These are phyloP conservation scores for Omphaloscelis lunosa DNA, from an alignment of 2,888 invertebrate genomes.

Conservation along the genomic window DNA sequence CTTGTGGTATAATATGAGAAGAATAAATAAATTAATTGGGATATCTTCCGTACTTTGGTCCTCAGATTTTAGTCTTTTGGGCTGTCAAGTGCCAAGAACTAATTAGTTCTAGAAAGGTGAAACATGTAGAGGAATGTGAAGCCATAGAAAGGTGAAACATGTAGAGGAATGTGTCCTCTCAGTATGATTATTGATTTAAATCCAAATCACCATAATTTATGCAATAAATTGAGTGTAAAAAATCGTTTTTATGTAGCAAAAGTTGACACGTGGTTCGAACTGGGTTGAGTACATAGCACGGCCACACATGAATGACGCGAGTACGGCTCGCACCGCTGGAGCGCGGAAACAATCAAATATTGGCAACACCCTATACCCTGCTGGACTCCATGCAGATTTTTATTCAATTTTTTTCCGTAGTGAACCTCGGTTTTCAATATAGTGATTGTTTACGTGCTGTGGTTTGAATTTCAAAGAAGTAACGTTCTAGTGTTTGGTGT, in stretches of 20 bases:
- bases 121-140: no score
- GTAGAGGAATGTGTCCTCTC: no score
- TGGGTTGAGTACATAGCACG: slow-evolving; percentile 54
- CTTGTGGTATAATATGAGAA: neutral
- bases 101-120: neutral
- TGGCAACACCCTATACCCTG: slow-evolving; percentile 62
- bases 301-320: slow-evolving; percentile 61
- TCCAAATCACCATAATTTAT: neutral
- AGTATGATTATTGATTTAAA: neutral
- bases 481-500: slow-evolving; percentile 4
- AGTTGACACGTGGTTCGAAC: slow-evolving; percentile 49
- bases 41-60: neutral
- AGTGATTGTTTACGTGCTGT: slow-evolving; percentile 45
- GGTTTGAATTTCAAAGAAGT: slow-evolving; percentile 16
- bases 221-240: slow-evolving; percentile 31
- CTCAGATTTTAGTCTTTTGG: neutral
- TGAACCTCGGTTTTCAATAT: slow-evolving; percentile 39
- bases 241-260: slow-evolving; percentile 40
- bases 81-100: neutral
- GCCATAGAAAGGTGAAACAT: neutral
- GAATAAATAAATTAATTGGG: neutral
- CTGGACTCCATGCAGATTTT: slow-evolving; percentile 58
- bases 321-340: slow-evolving; percentile 65
- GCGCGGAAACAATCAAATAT: slow-evolving; percentile 72
- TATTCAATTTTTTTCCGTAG: slow-evolving; percentile 52